These are phyloP conservation scores for Nasua narica DNA, from an alignment of 2,797 vertebrate genomes.

Conservation along the genomic window DNA sequence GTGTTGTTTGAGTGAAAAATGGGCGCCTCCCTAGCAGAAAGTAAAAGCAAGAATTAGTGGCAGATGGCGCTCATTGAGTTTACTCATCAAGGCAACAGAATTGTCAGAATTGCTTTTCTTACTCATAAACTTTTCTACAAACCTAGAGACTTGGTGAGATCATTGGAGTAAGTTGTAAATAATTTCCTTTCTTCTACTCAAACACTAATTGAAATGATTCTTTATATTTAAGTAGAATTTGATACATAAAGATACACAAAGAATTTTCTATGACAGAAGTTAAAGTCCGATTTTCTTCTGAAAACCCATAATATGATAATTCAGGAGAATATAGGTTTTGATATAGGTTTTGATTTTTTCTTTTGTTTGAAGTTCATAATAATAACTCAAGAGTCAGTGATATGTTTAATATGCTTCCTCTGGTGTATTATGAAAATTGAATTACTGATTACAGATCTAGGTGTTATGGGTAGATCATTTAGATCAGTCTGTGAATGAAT, in stretches of 20 bases:
- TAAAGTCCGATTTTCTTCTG: not conserved
- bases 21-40: not conserved
- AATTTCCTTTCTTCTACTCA: not conserved
- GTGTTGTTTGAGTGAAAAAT: conserved; percentile 22
- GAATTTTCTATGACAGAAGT: not conserved
- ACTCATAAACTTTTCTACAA: not conserved
- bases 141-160: not conserved
- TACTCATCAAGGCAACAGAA: not conserved
- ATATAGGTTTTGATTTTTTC: not conserved
- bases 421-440: not conserved
- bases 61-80: not conserved
- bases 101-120: not conserved
- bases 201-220: not conserved
- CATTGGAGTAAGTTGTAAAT: not conserved
- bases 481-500: not conserved
- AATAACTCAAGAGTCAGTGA: not conserved
- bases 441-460: not conserved
- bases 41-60: conserved; percentile 13
- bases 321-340: not conserved
- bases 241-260: not conserved
- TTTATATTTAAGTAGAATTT: conserved; percentile 13
- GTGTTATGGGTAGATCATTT: not conserved
- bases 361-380: conserved; percentile 5
- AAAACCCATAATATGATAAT: not conserved
- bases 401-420: not conserved